These are phyloP conservation scores for Tamias sibiricus DNA, from an alignment of 2,113 vertebrate genomes.

Conservation along the genomic window DNA sequence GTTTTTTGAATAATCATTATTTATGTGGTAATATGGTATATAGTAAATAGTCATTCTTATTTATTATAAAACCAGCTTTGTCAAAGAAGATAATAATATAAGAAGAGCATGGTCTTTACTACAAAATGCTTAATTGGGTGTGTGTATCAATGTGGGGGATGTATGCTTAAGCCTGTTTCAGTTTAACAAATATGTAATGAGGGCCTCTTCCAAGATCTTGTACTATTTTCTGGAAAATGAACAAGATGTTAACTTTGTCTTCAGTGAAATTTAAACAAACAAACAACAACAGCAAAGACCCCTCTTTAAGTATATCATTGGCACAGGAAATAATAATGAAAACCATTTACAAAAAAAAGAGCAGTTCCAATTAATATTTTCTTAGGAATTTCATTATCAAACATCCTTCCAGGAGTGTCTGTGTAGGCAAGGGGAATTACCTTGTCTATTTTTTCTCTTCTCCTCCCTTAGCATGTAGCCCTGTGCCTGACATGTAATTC, in stretches of 20 bases:
- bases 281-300: not conserved
- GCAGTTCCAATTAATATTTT: not conserved
- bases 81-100: not conserved
- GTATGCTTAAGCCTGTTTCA: not conserved
- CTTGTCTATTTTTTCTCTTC: not conserved
- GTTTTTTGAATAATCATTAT: conserved; percentile 39
- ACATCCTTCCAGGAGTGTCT: not conserved
- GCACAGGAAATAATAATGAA: not conserved
- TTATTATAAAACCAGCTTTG: not conserved
- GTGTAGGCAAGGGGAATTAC: not conserved
- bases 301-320: not conserved
- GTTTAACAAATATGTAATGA: not conserved
- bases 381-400: not conserved
- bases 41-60: not conserved
- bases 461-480: not conserved
- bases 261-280: not conserved
- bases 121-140: not conserved
- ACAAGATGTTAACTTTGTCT: not conserved
- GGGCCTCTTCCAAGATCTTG: not conserved
- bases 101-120: not conserved
- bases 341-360: not conserved
- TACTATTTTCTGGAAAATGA: conserved; percentile 38
- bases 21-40: not conserved
- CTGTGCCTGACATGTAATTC: not conserved
- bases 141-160: not conserved